Percentiles rank a stretch among this genome's conserved stretches.
Evolutionary conservation across 2,797 vertebrate genomes (phyloP).

Genomic region (Sorex maritimensis): DNA sequence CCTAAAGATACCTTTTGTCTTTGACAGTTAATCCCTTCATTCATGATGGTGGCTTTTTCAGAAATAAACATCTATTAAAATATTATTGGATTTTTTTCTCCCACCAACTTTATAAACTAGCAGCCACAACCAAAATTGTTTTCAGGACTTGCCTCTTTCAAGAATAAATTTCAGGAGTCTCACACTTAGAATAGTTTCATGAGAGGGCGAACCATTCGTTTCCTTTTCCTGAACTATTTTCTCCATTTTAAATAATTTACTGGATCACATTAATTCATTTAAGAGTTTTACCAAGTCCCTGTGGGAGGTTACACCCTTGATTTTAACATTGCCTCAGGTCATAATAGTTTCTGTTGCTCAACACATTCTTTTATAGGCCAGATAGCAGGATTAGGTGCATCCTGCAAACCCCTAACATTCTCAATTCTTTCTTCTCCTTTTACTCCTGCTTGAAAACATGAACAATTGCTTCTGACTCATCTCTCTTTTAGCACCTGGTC

Average conservation of each 20-base stretch:
- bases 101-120: neutral
- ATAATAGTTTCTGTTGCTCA: conserved; percentile 32
- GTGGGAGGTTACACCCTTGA: neutral
- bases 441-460: conserved; percentile 36
- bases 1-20: conserved; percentile 17
- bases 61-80: conserved; percentile 39
- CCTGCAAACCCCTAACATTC: conserved; percentile 2
- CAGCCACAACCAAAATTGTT: conserved; percentile 7
- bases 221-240: conserved; percentile 35
- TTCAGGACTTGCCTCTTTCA: conserved; percentile 42
- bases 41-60: neutral
- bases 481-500: neutral
- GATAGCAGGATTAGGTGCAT: neutral
- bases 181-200: neutral
- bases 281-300: conserved; percentile 11
- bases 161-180: conserved; percentile 23
- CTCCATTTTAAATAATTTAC: conserved; percentile 62
- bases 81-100: neutral
- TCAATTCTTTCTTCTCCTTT: conserved; percentile 49
- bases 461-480: conserved; percentile 4
- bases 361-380: conserved; percentile 7
- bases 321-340: conserved; percentile 9
- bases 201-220: neutral
- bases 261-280: conserved; percentile 39
- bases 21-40: neutral